These are phyloP conservation scores for Pipistrellus pipistrellus DNA, from an alignment of 2,797 vertebrate species.

Conservation along the genomic window DNA sequence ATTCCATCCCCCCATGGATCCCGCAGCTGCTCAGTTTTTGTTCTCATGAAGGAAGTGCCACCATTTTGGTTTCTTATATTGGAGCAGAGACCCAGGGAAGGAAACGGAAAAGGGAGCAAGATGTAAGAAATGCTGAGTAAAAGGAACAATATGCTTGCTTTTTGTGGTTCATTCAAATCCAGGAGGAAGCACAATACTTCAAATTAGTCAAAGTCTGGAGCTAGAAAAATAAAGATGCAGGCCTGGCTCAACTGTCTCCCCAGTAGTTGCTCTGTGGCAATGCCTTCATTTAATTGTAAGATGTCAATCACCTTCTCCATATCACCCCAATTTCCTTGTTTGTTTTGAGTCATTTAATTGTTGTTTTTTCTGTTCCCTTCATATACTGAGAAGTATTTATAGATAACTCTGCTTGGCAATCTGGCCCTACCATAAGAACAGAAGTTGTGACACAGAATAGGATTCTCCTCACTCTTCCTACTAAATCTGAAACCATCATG, in stretches of 20 bases:
- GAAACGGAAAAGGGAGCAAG: constrained; percentile 45
- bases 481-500: constrained; percentile 10
- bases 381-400: constrained; percentile 52
- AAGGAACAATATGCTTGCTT: neutral
- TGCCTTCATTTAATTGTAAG: constrained; percentile 59
- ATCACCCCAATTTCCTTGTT: constrained; percentile 39
- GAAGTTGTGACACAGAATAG: constrained; percentile 8
- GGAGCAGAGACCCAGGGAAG: constrained; percentile 20
- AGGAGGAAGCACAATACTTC: constrained; percentile 51
- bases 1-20: neutral
- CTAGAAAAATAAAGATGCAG: neutral
- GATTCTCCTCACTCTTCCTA: neutral
- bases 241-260: neutral
- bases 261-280: constrained; percentile 36
- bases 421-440: constrained; percentile 41
- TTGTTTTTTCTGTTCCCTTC: constrained; percentile 61
- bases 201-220: neutral
- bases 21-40: constrained; percentile 37
- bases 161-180: constrained; percentile 59
- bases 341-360: constrained; percentile 49
- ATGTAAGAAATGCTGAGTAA: constrained; percentile 10
- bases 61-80: constrained; percentile 74
- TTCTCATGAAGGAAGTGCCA: constrained; percentile 63
- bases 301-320: neutral
- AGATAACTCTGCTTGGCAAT: constrained; percentile 51